These are phyloP conservation scores for Alosa alosa DNA, from an alignment of 2,113 vertebrate genomes.

Conservation along the genomic window DNA sequence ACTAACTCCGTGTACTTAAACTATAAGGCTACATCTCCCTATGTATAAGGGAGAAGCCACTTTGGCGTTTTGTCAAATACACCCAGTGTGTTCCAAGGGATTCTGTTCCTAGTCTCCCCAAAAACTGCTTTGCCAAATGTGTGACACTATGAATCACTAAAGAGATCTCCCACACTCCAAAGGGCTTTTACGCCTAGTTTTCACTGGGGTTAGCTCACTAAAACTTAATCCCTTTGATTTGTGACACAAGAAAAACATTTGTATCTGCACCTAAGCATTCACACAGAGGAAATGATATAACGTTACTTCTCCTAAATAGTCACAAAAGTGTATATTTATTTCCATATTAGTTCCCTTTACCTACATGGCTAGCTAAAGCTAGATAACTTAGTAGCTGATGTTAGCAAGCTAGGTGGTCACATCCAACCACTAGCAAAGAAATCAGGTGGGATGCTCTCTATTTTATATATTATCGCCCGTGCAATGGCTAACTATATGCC, in stretches of 20 bases:
- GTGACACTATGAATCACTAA: background rate
- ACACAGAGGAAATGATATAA: background rate
- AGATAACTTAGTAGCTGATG: background rate
- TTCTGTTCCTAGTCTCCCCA: background rate
- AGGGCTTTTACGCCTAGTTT: background rate
- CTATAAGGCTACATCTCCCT: background rate
- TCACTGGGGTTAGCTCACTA: background rate
- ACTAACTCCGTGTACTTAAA: too few relatives aligned
- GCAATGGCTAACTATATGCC: background rate
- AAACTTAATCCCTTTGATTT: background rate
- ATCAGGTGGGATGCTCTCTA: background rate
- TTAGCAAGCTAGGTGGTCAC: background rate
- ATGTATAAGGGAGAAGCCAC: background rate
- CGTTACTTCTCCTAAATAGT: background rate
- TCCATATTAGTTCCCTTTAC: background rate
- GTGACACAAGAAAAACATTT: background rate
- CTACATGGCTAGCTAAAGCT: background rate
- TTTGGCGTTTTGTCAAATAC: background rate
- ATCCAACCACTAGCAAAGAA: background rate
- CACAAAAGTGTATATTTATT: background rate
- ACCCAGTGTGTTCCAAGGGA: background rate
- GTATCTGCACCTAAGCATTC: background rate
- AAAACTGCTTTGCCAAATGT: background rate
- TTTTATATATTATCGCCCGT: background rate
- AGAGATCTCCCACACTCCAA: background rate